Base-by-base conservation (phyloP, 2,113 vertebrate species). In the Notothenia coriiceps region DNA sequence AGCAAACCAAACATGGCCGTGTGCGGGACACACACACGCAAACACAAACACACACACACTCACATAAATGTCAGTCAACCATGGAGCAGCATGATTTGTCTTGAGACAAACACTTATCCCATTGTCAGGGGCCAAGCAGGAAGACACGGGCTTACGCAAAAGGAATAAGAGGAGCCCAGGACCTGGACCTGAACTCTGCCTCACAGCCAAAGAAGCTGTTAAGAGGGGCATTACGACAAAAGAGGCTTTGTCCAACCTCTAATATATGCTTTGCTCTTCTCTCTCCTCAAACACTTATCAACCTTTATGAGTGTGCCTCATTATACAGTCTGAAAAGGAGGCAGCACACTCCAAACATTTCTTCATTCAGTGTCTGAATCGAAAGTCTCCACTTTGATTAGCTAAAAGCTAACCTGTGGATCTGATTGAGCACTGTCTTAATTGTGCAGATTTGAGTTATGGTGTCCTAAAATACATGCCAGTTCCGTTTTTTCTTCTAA, bases 61-160 rank as follows among this genome's bases (percentile, higher is more conserved):
- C 62, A 80, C 50, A 71, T 4, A 78, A 52, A 82, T 86, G 78
- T 88, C 86, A 86, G 70, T 88, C 82, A 87, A 87, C 67, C 81
- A 83, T 73, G 49, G 73, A 90, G 85, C 81, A 59, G 79, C 73
- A 67, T 61, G n/a, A 77, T 84, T 80, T 88, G 89, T 88, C 81
- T 82, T 77, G 86, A 87, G 83, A 93, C 92, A 92, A 94, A 94
- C 93, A 95, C 89, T 92, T 91, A 84, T 93, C 89, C 90, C 89
- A 93, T 94, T 93, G 93, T 94, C 86, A 88, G 72, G 60, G 79
- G 75, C 81, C 60, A 62, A 72, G 85, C 84, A 92, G 90, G 83
- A 92, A 91, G 88, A 86, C 90, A 91, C 29, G 3, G 46, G 69
- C 91, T 91, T 87, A 87, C 66, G 87, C 88, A 90, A 88, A 91